Evolutionary conservation across 2,888 invertebrate genomes (phyloP).

Genomic region (Heliconius erato): DNA sequence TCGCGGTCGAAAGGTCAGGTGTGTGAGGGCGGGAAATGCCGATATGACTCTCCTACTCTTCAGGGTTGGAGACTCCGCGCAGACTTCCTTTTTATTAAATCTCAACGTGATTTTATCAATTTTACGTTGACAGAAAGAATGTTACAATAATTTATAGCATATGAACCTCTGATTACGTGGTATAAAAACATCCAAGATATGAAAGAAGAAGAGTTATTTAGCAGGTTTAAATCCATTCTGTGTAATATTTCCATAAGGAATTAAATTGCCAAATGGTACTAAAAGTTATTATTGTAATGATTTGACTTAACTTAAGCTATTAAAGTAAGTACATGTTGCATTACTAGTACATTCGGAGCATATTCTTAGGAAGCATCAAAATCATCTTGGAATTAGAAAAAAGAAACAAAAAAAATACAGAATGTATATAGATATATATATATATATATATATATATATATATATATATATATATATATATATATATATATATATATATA

Average conservation of each 20-base stretch:
- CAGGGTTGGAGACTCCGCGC: conserved; percentile 64
- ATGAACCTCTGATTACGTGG: too few species aligned
- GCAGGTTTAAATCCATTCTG: too few species aligned
- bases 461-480: too few species aligned
- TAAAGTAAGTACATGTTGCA: background rate
- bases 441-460: too few species aligned
- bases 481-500: background rate
- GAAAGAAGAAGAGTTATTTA: too few species aligned
- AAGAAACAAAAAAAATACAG: background rate
- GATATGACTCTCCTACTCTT: conserved; percentile 71
- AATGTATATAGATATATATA: too few species aligned
- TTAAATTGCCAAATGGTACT: background rate
- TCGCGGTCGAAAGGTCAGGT: conserved; percentile 84
- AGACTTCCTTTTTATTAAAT: conserved; percentile 79
- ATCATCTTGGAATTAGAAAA: background rate
- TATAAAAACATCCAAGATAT: too few species aligned
- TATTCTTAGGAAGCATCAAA: background rate
- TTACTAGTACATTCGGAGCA: background rate
- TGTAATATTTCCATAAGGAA: background rate
- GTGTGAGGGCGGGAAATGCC: conserved; percentile 83
- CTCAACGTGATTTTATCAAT: conserved; percentile 25
- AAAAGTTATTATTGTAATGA: background rate
- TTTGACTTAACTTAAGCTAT: background rate
- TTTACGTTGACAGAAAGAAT: background rate
- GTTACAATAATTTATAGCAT: background rate